Evolutionary conservation across 1,140 invertebrate genomes (phyloP), one percentile per base, ranked within the genome.

Genomic region (Potamilus streckersoni): DNA sequence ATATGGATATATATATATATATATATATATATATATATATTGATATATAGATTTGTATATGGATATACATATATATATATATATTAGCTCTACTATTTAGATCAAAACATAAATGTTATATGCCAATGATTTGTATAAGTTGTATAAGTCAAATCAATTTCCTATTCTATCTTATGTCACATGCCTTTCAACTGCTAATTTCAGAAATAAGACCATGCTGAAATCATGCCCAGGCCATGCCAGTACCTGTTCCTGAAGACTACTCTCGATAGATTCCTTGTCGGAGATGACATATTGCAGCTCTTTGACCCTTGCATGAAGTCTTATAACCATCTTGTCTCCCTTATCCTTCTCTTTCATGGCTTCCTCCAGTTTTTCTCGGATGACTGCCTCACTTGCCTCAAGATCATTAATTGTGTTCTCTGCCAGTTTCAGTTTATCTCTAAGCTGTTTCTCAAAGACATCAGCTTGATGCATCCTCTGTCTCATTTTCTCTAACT

Each of bases 341-440:
- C 79, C 55, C 83, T 83, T 55, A 56, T 69, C 66, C 83, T 86
- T 74, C 73, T 73, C 15, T 67, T 64, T 5, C 73, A 74, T 58
- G 79, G 65, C 75, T 58, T 86, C 79, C 19, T 84, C 83, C n/a
- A 83, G 80, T 13, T 74, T 79, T 19, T 87, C 87, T 57, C 84
- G 68, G 31, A 82, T 64, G 27, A 74, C 68, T 27, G 74, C 80
- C 69, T 88, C 87, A 75, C 76, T 83, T 38, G 66, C 69, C 69
- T 87, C 86, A 8, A 86, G 76, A 23, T 88, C 85, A 73, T 82
- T 83, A 61, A 86, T 83, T 23, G 82, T 85, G 27, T 84, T 76
- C 58, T 88, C 86, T 27, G 85, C 82, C 23, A 85, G 73, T 71
- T 83, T 84, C 20, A 88, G 68, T 72, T 83, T 83, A 19, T 86